phyloP scores from a whole-genome alignment of 2,113 vertebrate species.

The Galbula dea region DNA sequence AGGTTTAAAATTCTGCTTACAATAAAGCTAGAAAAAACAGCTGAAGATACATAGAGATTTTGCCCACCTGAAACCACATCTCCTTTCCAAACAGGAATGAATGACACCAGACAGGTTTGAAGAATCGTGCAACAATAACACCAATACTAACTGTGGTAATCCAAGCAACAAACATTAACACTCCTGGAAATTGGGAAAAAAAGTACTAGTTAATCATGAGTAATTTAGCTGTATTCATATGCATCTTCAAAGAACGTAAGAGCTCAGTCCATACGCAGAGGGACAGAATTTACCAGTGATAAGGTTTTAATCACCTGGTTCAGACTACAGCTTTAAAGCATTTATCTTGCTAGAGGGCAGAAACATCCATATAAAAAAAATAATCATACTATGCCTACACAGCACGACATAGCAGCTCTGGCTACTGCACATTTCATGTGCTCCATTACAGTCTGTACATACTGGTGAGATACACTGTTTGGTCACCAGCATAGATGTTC shows the following conservation, averaged over 20 bases:
- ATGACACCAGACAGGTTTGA: conserved; percentile 80
- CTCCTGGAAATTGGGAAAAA: conserved; percentile 63
- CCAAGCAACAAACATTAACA: conserved; percentile 85
- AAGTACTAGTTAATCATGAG: neutral
- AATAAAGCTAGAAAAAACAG: neutral
- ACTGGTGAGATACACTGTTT: neutral
- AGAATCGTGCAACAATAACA: conserved; percentile 83
- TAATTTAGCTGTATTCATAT: neutral
- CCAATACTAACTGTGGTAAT: conserved; percentile 80
- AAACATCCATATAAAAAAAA: neutral
- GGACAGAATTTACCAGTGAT: neutral
- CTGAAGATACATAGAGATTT: neutral
- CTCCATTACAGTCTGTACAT: neutral
- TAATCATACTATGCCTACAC: neutral
- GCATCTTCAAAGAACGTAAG: neutral
- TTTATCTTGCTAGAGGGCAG: neutral
- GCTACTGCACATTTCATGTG: neutral
- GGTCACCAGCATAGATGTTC: neutral
- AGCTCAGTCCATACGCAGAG: fast-evolving
- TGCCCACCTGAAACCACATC: conserved; percentile 87
- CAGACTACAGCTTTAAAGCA: neutral
- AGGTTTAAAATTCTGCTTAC: neutral
- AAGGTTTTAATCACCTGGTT: neutral
- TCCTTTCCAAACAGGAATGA: conserved; percentile 75
- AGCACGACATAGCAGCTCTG: neutral